These are phyloP conservation scores for Parotocinclus haroldoi DNA, from an alignment of 2,797 vertebrate genomes.

Conservation along the genomic window DNA sequence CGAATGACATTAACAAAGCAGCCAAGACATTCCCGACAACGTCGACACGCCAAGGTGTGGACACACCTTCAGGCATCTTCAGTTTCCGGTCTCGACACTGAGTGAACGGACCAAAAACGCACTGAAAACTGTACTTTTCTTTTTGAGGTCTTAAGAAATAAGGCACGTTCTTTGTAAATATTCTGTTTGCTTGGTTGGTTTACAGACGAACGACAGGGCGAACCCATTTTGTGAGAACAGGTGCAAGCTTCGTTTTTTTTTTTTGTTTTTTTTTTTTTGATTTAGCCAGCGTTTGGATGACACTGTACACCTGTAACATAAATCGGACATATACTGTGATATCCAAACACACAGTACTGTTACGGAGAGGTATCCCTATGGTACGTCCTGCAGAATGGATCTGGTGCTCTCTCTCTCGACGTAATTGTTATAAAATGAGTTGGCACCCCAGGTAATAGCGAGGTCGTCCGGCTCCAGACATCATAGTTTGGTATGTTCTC, in stretches of 20 bases:
- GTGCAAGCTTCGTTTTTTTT: conserved; percentile 70
- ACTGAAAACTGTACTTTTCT: conserved; percentile 73
- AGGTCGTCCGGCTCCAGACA: too few species aligned
- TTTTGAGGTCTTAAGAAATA: conserved; percentile 64
- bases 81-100: not conserved
- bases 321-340: too few species aligned
- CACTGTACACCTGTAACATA: not conserved
- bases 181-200: conserved; percentile 78
- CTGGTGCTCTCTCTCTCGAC: too few species aligned
- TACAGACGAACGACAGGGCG: conserved; percentile 63
- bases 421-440: too few species aligned
- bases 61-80: too few species aligned
- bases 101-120: conserved; percentile 42
- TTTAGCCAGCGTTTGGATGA: not conserved
- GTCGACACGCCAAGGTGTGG: not conserved
- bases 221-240: conserved; percentile 71
- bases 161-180: conserved; percentile 82
- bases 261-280: too few species aligned
- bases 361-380: not conserved
- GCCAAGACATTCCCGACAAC: not conserved
- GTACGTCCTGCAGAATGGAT: too few species aligned
- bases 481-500: too few species aligned
- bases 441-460: too few species aligned
- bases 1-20: not conserved
- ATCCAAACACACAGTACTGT: not conserved